Evolutionary conservation across 2,113 vertebrate genomes (phyloP).

Genomic region (Pogona vitticeps): DNA sequence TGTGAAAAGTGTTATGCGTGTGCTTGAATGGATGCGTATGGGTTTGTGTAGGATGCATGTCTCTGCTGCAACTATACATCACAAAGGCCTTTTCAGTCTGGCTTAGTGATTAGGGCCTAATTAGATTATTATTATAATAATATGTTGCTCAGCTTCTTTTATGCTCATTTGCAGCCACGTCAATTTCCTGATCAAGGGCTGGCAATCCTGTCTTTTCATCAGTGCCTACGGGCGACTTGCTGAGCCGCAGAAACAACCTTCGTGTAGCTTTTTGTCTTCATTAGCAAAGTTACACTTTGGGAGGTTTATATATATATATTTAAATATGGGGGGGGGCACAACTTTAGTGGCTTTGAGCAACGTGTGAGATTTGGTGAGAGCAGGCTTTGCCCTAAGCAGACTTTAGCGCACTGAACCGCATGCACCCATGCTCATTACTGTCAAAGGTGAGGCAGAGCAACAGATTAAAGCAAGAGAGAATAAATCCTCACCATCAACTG

Average conservation of each 20-base stretch:
- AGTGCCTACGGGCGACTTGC: slow-evolving; percentile 4
- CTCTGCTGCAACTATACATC: not conserved
- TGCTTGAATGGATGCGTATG: not conserved
- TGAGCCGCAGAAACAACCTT: not conserved
- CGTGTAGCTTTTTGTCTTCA: slow-evolving; percentile 18
- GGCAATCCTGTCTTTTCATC: slow-evolving; percentile 24
- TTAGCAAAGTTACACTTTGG: slow-evolving; percentile 8
- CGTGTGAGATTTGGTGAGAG: not conserved
- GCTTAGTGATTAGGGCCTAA: not conserved
- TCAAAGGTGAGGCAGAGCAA: not conserved
- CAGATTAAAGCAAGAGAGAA: not conserved
- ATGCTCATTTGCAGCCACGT: not conserved
- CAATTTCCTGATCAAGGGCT: not conserved
- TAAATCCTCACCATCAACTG: slow-evolving; percentile 92
- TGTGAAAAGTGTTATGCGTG: not conserved
- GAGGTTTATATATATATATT: too few relatives aligned
- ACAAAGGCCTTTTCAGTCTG: not conserved
- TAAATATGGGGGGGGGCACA: too few relatives aligned
- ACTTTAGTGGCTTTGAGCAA: not conserved
- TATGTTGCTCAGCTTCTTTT: rapidly evolving
- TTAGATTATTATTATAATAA: not conserved
- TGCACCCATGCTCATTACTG: not conserved
- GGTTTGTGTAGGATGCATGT: not conserved
- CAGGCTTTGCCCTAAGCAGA: not conserved
- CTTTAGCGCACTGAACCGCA: not conserved